Evolutionary conservation across 2,113 vertebrate species (phyloP), one percentile per base, ranked within the genome.

Genomic region (Dinomys branickii): DNA sequence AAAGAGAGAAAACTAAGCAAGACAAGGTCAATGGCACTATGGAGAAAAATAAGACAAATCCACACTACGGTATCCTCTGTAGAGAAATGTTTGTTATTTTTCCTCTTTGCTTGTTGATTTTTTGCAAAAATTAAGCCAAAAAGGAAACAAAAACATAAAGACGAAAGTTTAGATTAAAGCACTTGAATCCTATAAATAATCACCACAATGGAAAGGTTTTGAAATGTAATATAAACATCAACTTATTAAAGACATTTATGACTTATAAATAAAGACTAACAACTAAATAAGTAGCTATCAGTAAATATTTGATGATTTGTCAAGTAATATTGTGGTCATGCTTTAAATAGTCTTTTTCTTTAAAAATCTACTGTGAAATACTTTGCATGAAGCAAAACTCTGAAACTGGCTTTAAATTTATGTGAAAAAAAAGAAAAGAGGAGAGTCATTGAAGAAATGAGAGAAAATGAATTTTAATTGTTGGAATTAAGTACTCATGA

Each of bases 1-100:
- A n/a, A 50, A 50, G 9, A 50, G 47, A 6, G 5, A 50, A 50
- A 50, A 50, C 5, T 50, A 50, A 50, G 5, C 47, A 50, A 9
- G 5, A 50, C 47, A 33, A 5, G 28, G 30, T 54, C 71, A 35
- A 30, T 59, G 22, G n/a, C 26, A 84, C 22, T 3, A 20, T 5
- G 26, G 17, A 73, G 5, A 80, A 47, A 10, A 65, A 17, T 33
- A 33, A 59, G 33, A 77, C 65, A 58, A 85, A 54, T 35, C 17
- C 65, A 65, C 6, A 80, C 24, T 44, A 0, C 30, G n/a, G 38
- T 69, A 69, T 75, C 63, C 56, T 38, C 33, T 47, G 24, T 7
- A 0, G 28, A 4, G 17, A 38, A 82, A 20, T 61, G 16, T 59
- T 78, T 35, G n/a, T 0, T 50, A 0, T 8, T n/a, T 7, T 7